These are phyloP conservation scores for Diadumene lineata DNA, from an alignment of 92 coral and sea anemone species.

Conservation along the genomic window DNA sequence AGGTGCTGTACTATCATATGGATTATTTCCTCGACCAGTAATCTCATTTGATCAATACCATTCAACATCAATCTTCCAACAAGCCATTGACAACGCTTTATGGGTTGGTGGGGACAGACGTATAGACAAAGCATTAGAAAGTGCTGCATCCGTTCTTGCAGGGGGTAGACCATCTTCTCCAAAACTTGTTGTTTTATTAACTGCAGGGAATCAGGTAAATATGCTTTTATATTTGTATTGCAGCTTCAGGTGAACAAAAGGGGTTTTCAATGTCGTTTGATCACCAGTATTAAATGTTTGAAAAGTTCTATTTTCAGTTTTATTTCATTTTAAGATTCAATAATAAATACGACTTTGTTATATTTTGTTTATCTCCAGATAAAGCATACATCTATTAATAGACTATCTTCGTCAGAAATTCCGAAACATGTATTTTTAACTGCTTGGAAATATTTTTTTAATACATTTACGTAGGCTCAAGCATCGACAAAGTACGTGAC, in stretches of 20 bases:
- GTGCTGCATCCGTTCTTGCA: conserved; percentile 49
- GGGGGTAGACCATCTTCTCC: conserved; percentile 71
- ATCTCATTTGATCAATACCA: conserved; percentile 49
- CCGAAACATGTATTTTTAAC: not conserved
- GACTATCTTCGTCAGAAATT: no score
- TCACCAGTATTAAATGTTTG: no score
- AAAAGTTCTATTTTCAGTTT: not conserved
- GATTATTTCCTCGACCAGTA: conserved; percentile 52
- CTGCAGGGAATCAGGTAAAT: conserved; percentile 56
- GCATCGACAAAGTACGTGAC: conserved; percentile 33
- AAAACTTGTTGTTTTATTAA: conserved; percentile 64
- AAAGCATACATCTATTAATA: no score
- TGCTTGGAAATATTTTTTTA: no score
- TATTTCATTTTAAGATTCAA: no score
- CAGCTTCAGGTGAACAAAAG: not conserved
- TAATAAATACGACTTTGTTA: no score
- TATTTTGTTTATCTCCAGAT: no score
- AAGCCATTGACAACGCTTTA: conserved; percentile 37
- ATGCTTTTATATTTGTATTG: not conserved
- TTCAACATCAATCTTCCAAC: conserved; percentile 23
- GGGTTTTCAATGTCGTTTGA: no score
- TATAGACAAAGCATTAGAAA: conserved; percentile 63
- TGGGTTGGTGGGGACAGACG: conserved; percentile 48
- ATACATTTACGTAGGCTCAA: not conserved
- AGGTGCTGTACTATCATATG: conserved; percentile 75